Conservation (phyloP, 1,140 invertebrate species). For the Lepidurus arcticus region DNA sequence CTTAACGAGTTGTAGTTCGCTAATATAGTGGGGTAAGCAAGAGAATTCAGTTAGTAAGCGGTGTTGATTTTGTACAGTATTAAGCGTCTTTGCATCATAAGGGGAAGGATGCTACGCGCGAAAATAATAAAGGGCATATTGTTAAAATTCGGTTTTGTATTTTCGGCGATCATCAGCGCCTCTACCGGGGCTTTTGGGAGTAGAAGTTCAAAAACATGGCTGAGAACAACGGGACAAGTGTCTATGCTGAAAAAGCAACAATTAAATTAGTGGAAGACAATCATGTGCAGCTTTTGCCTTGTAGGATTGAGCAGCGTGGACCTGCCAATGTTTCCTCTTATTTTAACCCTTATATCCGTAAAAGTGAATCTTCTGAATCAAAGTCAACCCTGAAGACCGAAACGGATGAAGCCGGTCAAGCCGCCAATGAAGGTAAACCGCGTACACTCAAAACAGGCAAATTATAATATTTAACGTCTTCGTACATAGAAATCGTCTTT, state of each 20-base stretch:
- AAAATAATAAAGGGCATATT: background rate
- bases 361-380: slow-evolving; percentile 42
- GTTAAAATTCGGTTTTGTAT: background rate
- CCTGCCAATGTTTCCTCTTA: slow-evolving; percentile 61
- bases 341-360: slow-evolving; percentile 57
- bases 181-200: background rate
- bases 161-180: background rate
- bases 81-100: background rate
- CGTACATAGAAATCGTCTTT: background rate
- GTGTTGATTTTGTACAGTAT: slow-evolving; percentile 16
- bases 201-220: slow-evolving; percentile 3
- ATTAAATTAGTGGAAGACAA: background rate
- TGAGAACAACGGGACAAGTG: background rate
- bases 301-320: slow-evolving; percentile 63
- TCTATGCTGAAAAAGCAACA: background rate
- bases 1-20: background rate
- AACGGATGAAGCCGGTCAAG: background rate
- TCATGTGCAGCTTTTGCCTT: slow-evolving; percentile 61
- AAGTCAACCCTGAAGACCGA: slow-evolving; percentile 41
- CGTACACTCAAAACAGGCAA: slow-evolving; percentile 29
- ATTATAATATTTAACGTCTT: slow-evolving; percentile 31
- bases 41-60: background rate
- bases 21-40: background rate
- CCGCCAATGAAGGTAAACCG: slow-evolving; percentile 19
- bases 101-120: background rate